phyloP scores from a whole-genome alignment of 2,888 invertebrate species.

The Eulithis prunata region DNA sequence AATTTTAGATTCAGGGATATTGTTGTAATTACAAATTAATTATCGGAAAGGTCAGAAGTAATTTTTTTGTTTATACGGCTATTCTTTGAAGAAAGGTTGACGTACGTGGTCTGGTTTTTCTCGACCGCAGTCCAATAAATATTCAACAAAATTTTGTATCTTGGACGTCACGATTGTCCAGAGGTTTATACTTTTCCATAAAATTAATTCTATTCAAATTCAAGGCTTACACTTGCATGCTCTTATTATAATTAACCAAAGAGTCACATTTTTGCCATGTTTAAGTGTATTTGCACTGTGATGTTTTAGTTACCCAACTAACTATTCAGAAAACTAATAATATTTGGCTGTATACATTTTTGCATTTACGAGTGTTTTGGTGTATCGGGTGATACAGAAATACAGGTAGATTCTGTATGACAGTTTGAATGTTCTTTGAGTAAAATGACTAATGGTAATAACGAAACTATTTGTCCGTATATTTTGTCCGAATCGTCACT shows the following conservation, averaged over 20 bases:
- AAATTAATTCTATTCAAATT: conserved; percentile 23
- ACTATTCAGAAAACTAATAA: conserved; percentile 22
- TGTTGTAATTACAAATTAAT: no score
- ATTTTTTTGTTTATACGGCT: no score
- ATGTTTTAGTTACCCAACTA: conserved; percentile 12
- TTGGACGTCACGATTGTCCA: background rate
- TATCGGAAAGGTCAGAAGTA: no score
- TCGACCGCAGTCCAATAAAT: no score
- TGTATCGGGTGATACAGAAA: conserved; percentile 17
- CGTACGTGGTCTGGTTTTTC: no score
- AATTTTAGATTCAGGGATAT: no score
- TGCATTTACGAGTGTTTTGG: conserved; percentile 39
- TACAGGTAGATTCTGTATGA: no score
- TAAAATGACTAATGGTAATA: no score
- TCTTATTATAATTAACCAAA: conserved; percentile 37
- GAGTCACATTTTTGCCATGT: conserved; percentile 31
- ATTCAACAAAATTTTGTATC: background rate
- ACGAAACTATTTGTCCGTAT: no score
- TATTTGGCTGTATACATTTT: conserved; percentile 35
- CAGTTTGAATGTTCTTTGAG: no score
- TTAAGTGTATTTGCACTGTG: conserved; percentile 36
- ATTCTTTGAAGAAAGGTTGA: no score
- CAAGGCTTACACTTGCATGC: conserved; percentile 34
- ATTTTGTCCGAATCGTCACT: no score
- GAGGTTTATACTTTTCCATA: background rate